A percentile compares a stretch with the other conserved stretches of the same genome.
Evolutionary conservation across 2,797 vertebrate genomes (phyloP).

Genomic region (Pangasius larnaudii): DNA sequence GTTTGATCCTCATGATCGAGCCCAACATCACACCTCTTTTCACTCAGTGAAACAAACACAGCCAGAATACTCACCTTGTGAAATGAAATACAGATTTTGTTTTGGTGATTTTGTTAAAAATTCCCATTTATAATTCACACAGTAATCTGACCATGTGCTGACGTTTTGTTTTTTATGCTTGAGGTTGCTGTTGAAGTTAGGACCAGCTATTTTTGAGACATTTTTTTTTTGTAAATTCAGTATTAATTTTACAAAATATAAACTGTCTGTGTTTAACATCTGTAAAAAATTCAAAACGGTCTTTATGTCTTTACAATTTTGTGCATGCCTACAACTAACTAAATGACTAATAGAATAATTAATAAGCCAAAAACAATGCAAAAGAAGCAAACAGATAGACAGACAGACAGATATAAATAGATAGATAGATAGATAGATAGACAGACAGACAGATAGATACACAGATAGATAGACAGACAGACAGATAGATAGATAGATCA

Average conservation of each 20-base stretch:
- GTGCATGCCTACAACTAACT: not conserved
- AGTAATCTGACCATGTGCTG: not conserved
- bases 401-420: not conserved
- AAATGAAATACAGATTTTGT: not conserved
- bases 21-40: not conserved
- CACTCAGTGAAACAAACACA: not conserved
- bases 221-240: not conserved
- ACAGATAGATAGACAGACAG: no score
- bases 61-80: not conserved
- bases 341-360: not conserved
- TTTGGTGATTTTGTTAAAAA: not conserved
- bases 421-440: not conserved
- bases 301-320: not conserved
- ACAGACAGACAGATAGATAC: no score
- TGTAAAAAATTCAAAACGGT: not conserved
- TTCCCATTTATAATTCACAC: not conserved
- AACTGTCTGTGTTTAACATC: not conserved
- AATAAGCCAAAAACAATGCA: not conserved
- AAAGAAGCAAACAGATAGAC: not conserved
- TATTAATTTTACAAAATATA: not conserved
- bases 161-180: not conserved
- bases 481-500: no score
- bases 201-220: not conserved
- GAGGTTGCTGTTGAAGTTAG: not conserved
- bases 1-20: not conserved